These are phyloP conservation scores for Myzus persicae DNA, from an alignment of 1,140 invertebrate species.

Conservation along the genomic window DNA sequence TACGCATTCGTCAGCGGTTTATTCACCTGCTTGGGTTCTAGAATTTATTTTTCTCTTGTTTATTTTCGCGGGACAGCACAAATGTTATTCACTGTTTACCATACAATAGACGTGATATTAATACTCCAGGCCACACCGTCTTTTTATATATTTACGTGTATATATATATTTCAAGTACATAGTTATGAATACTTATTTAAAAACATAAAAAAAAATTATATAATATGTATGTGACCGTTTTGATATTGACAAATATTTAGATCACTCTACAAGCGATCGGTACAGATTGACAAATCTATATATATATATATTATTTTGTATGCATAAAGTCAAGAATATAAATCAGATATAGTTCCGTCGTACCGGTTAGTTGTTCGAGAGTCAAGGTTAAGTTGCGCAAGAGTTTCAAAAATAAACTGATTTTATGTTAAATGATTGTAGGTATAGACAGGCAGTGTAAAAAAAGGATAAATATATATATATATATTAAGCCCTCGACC, in stretches of 20 bases:
- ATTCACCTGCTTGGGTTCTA: not conserved
- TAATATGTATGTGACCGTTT: not conserved
- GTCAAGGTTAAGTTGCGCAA: not conserved
- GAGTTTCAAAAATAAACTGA: not conserved
- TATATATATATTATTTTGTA: too few relatives aligned
- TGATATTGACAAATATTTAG: not conserved
- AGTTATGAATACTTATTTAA: not conserved
- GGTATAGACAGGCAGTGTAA: too few relatives aligned
- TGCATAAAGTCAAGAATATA: not conserved
- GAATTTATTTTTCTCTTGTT: not conserved
- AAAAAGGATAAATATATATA: not conserved
- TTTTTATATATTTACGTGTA: not conserved
- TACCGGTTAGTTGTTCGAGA: not conserved
- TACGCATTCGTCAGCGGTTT: not conserved
- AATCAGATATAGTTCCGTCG: conserved; percentile 14
- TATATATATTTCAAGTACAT: not conserved
- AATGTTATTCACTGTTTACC: not conserved
- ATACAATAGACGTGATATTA: not conserved
- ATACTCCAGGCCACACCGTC: not conserved
- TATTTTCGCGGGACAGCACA: not conserved
- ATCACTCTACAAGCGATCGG: not conserved
- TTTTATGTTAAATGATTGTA: not conserved
- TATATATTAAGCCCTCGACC: not conserved
- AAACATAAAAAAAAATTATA: not conserved
- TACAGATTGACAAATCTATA: not conserved